Percentiles rank a stretch among this genome's conserved stretches.
Evolutionary conservation across 2,797 vertebrate species (phyloP).

Genomic region (Darevskia mixta): DNA sequence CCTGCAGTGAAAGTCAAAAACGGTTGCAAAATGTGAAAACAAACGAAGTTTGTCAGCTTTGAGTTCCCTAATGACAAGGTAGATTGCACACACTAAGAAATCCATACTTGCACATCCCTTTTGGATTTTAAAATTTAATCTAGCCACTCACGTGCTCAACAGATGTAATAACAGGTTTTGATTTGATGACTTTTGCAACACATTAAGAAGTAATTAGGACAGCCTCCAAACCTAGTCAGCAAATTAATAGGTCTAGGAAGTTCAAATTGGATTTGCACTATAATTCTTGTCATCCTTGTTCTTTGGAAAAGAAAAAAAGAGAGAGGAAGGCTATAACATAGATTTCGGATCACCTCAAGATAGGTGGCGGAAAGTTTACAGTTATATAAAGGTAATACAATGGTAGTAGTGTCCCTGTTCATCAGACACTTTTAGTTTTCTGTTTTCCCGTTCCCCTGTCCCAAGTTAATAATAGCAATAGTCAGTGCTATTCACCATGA

Average conservation of each 20-base stretch:
- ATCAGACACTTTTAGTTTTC: not conserved
- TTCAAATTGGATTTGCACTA: conserved; percentile 46
- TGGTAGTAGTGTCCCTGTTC: not conserved
- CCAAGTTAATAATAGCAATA: too few relatives aligned
- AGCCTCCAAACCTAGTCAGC: conserved; percentile 57
- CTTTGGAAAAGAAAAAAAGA: conserved; percentile 21
- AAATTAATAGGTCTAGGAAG: conserved; percentile 60
- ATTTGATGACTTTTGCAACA: conserved; percentile 68
- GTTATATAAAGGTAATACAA: conserved; percentile 34
- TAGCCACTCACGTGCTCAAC: conserved; percentile 14
- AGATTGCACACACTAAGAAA: conserved; percentile 34
- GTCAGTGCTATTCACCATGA: too few relatives aligned
- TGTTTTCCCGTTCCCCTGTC: not conserved
- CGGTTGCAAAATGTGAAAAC: conserved; percentile 18
- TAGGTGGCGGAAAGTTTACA: conserved; percentile 25
- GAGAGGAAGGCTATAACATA: conserved; percentile 37
- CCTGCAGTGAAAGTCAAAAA: conserved; percentile 34
- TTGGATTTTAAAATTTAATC: conserved; percentile 47
- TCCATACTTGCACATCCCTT: conserved; percentile 1
- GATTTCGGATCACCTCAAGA: conserved; percentile 39
- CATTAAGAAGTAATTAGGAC: conserved; percentile 68
- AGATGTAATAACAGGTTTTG: conserved; percentile 57
- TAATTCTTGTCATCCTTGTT: conserved; percentile 43
- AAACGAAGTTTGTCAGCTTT: conserved; percentile 17
- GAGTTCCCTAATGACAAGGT: not conserved